Evolutionary conservation across 2,113 vertebrate species (phyloP).

Genomic region (Ophiodon elongatus): DNA sequence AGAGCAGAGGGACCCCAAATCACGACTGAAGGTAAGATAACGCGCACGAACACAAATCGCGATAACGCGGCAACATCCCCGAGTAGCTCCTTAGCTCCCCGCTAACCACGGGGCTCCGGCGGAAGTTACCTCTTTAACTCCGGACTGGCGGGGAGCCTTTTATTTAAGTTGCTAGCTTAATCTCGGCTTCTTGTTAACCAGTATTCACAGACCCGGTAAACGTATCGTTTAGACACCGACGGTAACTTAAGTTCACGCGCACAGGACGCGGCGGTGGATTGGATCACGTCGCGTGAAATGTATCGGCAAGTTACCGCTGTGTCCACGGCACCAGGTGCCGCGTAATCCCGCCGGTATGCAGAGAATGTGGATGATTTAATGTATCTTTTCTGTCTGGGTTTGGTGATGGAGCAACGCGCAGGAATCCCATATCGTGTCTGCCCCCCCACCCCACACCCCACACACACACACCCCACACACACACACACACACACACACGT

Average conservation of each 20-base stretch:
- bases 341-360: neutral
- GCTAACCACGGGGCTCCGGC: conserved; percentile 5
- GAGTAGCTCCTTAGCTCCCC: neutral
- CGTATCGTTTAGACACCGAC: neutral
- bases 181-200: neutral
- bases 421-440: neutral
- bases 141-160: too few species aligned
- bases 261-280: neutral
- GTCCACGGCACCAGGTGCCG: rapidly evolving
- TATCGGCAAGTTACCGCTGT: neutral
- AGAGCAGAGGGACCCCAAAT: conserved; percentile 10
- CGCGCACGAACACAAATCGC: neutral
- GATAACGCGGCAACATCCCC: conserved; percentile 30
- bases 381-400: neutral
- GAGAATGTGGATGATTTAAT: neutral
- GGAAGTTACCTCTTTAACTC: conserved; percentile 13
- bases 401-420: conserved; percentile 4
- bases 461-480: neutral
- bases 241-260: conserved; percentile 33
- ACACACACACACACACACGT: neutral
- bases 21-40: conserved; percentile 53
- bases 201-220: neutral
- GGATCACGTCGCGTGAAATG: rapidly evolving
- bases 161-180: rapidly evolving
- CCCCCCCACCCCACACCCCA: rapidly evolving